phyloP scores from a whole-genome alignment of 2,888 invertebrate genomes.

The Sipha maydis region DNA sequence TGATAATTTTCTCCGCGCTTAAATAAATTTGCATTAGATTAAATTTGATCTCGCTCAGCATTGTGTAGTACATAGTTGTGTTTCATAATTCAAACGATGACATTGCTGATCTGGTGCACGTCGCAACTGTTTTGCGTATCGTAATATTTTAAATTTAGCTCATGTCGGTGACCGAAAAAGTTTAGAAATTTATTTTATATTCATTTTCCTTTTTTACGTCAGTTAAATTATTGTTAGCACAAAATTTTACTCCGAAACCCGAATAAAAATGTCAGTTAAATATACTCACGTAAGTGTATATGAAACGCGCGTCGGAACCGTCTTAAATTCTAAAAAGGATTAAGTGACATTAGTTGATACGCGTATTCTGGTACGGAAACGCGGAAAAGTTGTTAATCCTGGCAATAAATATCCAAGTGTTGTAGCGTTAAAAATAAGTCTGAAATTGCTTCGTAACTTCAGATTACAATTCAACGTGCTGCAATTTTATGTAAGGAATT shows the following conservation, averaged over 20 bases:
- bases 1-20: neutral
- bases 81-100: neutral
- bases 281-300: no score
- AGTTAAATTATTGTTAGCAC: neutral
- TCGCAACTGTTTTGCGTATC: neutral
- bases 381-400: slow-evolving; percentile 37
- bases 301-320: neutral
- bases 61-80: neutral
- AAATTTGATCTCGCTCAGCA: neutral
- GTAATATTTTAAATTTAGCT: slow-evolving; percentile 14
- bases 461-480: neutral
- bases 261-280: slow-evolving; percentile 28
- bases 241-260: neutral
- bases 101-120: no score
- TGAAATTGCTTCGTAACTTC: slow-evolving; percentile 11
- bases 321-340: slow-evolving; percentile 30
- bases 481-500: neutral
- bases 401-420: slow-evolving; percentile 31
- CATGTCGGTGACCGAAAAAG: neutral
- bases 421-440: slow-evolving; percentile 24
- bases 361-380: neutral
- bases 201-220: neutral
- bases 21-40: slow-evolving; percentile 15
- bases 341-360: slow-evolving; percentile 14
- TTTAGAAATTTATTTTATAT: neutral